Evolutionary conservation across 2,113 vertebrate genomes (phyloP).

Genomic region (Esox niger): DNA sequence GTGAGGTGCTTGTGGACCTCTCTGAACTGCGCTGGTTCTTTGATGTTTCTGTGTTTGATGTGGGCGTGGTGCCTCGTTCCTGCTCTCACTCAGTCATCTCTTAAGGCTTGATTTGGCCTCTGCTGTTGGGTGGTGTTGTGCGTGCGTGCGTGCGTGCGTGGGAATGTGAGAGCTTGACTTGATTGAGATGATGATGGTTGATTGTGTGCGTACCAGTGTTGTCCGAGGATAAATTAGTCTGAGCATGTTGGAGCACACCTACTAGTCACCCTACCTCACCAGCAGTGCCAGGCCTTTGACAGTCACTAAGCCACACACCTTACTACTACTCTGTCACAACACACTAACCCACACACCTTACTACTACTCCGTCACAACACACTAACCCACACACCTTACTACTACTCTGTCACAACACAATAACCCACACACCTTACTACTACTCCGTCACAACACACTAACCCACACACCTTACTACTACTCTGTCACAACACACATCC

Average conservation of each 20-base stretch:
- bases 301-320: constrained; percentile 56
- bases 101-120: constrained; percentile 60
- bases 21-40: constrained; percentile 44
- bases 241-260: constrained; percentile 53
- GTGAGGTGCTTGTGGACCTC: constrained; percentile 36
- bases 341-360: constrained; percentile 57
- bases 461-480: too few species aligned
- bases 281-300: constrained; percentile 73
- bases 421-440: too few species aligned
- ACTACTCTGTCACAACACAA: background rate
- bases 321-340: constrained; percentile 56
- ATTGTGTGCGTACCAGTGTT: constrained; percentile 20
- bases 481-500: too few species aligned
- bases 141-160: constrained; percentile 7
- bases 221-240: constrained; percentile 24
- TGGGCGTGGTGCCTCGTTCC: constrained; percentile 55
- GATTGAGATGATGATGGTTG: constrained; percentile 9
- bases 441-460: background rate
- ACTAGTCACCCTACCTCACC: constrained; percentile 78
- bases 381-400: constrained; percentile 40
- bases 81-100: constrained; percentile 56
- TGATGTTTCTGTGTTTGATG: constrained; percentile 29
- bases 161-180: background rate
- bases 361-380: constrained; percentile 56
- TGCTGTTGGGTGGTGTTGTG: constrained; percentile 38